phyloP scores from a whole-genome alignment of 2,797 vertebrate species.

The Poecilia picta region DNA sequence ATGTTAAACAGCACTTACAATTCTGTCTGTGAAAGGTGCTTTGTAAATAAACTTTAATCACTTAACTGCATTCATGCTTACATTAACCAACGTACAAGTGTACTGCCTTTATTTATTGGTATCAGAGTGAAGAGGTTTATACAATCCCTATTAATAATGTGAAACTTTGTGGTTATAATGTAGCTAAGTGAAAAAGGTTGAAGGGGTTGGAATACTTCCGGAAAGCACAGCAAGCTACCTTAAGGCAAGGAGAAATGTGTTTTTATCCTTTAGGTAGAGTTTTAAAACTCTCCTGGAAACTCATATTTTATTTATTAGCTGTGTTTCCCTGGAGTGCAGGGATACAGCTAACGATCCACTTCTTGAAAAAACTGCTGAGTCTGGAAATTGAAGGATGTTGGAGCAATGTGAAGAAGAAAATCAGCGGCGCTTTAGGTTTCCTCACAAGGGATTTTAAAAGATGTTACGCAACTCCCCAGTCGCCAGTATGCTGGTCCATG shows the following conservation, averaged over 20 bases:
- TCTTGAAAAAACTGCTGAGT: slow-evolving; percentile 64
- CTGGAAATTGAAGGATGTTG: slow-evolving; percentile 39
- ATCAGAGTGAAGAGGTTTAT: background rate
- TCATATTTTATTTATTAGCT: slow-evolving; percentile 70
- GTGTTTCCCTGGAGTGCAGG: slow-evolving; percentile 35
- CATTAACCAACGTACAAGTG: background rate
- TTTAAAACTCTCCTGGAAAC: slow-evolving; percentile 44
- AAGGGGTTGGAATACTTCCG: background rate
- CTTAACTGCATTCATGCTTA: background rate
- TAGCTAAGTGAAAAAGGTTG: background rate
- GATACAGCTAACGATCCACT: slow-evolving; percentile 45
- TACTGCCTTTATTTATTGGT: background rate
- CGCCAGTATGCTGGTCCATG: slow-evolving; percentile 14
- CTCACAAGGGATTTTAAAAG: slow-evolving; percentile 24
- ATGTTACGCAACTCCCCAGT: slow-evolving; percentile 54
- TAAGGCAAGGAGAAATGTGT: background rate
- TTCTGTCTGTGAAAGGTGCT: background rate
- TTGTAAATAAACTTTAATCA: background rate
- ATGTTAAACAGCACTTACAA: background rate
- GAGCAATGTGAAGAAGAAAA: slow-evolving; percentile 60
- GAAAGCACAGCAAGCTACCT: background rate
- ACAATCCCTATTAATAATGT: background rate
- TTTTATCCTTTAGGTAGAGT: slow-evolving; percentile 49
- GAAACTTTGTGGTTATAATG: background rate
- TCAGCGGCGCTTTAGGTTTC: slow-evolving; percentile 39